A percentile compares a stretch with the other conserved stretches of the same genome.
These are phyloP conservation scores for Exaiptasia diaphana DNA, from an alignment of 64 coral and sea anemone species.

Conservation along the genomic window DNA sequence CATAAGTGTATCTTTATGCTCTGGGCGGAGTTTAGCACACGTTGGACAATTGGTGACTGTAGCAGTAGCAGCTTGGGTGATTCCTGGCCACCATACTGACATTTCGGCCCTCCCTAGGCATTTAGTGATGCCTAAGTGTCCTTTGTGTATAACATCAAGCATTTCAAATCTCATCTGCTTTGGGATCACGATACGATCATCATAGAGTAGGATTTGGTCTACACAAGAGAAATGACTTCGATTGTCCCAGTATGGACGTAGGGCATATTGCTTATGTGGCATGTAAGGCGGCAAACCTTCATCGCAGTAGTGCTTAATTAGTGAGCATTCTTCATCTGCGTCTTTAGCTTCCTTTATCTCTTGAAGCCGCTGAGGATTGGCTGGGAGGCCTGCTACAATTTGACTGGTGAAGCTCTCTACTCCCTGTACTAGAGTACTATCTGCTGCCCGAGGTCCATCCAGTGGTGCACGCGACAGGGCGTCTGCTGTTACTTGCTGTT, in stretches of 20 bases:
- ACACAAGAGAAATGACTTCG: constrained; percentile 34
- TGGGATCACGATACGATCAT: constrained; percentile 56
- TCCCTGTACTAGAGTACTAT: constrained; percentile 18
- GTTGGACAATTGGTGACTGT: constrained; percentile 38
- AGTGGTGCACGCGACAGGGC: constrained; percentile 29
- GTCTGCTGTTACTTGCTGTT: constrained; percentile 40
- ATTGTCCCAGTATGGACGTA: constrained; percentile 42
- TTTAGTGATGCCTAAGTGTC: constrained; percentile 28
- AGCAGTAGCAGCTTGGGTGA: neutral
- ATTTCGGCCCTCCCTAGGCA: constrained; percentile 12
- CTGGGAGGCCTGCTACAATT: neutral
- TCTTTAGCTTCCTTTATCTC: constrained; percentile 34
- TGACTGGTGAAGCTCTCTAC: constrained; percentile 41
- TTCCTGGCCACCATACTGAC: constrained; percentile 54
- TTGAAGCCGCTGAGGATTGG: constrained; percentile 29
- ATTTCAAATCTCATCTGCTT: constrained; percentile 15
- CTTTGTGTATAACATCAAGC: constrained; percentile 18
- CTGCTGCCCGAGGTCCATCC: neutral
- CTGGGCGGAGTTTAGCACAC: constrained; percentile 43
- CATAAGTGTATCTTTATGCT: constrained; percentile 49
- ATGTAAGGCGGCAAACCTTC: constrained; percentile 50
- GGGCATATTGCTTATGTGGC: constrained; percentile 8
- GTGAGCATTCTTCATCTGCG: constrained; percentile 35
- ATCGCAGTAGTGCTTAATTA: constrained; percentile 20
- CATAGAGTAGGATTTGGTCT: constrained; percentile 37